phyloP scores from a whole-genome alignment of 1,140 invertebrate genomes.

The Drosophila baimaii region DNA sequence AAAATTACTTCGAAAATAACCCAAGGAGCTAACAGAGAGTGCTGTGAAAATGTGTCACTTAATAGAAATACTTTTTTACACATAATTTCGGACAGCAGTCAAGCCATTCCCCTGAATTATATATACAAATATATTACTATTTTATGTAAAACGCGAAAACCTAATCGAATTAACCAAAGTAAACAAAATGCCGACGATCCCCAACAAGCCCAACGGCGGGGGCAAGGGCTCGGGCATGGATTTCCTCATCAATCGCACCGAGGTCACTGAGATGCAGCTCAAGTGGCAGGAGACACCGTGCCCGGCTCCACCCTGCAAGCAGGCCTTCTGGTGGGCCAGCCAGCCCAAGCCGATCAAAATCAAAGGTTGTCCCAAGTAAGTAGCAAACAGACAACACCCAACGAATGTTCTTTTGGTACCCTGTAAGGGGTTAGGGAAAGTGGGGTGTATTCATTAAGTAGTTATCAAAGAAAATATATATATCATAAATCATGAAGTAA shows the following conservation, averaged over 20 bases:
- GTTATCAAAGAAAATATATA: neutral
- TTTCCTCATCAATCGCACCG: constrained; percentile 68
- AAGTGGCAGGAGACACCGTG: constrained; percentile 76
- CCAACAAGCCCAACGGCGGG: constrained; percentile 52
- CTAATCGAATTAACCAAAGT: constrained; percentile 2
- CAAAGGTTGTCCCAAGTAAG: constrained; percentile 79
- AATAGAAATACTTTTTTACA: constrained; percentile 52
- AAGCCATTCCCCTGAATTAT: constrained; percentile 6
- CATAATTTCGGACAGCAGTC: constrained; percentile 29
- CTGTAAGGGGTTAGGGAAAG: neutral
- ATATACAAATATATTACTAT: constrained; percentile 50
- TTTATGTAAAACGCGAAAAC: constrained; percentile 31
- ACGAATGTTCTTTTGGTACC: constrained; percentile 12
- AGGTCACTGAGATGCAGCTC: constrained; percentile 77
- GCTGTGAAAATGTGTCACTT: constrained; percentile 63
- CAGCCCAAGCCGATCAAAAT: constrained; percentile 81
- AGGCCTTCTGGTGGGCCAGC: constrained; percentile 80
- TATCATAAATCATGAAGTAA: no score
- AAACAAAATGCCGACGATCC: constrained; percentile 72
- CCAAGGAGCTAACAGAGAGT: neutral
- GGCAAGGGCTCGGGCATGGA: constrained; percentile 53
- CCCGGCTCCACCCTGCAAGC: constrained; percentile 76
- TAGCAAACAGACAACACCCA: constrained; percentile 33
- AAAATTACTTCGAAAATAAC: neutral
- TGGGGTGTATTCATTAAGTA: neutral